Evolutionary conservation across 2,888 invertebrate species (phyloP).

Genomic region (Rhodophaea formosa): DNA sequence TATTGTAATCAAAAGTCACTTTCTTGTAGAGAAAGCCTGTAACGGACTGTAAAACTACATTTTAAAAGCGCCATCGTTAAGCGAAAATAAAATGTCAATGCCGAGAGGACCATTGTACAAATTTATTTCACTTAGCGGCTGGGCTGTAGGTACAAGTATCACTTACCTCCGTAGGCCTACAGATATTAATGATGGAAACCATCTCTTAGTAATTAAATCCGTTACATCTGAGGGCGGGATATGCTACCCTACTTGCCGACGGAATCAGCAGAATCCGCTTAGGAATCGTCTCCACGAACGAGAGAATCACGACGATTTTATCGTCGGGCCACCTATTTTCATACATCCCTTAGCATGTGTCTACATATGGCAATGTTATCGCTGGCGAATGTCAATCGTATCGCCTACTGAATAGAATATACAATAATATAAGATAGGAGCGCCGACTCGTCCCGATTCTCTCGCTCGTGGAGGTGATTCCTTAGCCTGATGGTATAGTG

Average conservation of each 20-base stretch:
- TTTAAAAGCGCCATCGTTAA: background rate
- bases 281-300: too few relatives aligned
- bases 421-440: too few relatives aligned
- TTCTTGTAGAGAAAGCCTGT: constrained; percentile 20
- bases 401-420: too few relatives aligned
- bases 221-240: background rate
- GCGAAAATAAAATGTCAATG: background rate
- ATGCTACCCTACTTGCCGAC: background rate
- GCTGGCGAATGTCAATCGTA: too few relatives aligned
- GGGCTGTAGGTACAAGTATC: background rate
- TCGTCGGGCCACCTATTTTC: too few relatives aligned
- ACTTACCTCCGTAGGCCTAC: constrained; percentile 4
- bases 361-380: too few relatives aligned
- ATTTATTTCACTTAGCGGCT: background rate
- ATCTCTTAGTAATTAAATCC: background rate
- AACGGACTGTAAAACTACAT: background rate
- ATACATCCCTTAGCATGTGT: too few relatives aligned
- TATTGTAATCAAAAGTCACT: constrained; percentile 25
- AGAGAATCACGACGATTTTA: too few relatives aligned
- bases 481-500: too few relatives aligned
- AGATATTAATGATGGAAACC: background rate
- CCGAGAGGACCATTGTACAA: background rate
- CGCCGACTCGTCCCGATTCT: too few relatives aligned
- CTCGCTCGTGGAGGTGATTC: too few relatives aligned
- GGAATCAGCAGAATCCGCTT: background rate